These are phyloP conservation scores for Gisinianus flammeolus DNA, from an alignment of 2,888 invertebrate species.

Conservation along the genomic window DNA sequence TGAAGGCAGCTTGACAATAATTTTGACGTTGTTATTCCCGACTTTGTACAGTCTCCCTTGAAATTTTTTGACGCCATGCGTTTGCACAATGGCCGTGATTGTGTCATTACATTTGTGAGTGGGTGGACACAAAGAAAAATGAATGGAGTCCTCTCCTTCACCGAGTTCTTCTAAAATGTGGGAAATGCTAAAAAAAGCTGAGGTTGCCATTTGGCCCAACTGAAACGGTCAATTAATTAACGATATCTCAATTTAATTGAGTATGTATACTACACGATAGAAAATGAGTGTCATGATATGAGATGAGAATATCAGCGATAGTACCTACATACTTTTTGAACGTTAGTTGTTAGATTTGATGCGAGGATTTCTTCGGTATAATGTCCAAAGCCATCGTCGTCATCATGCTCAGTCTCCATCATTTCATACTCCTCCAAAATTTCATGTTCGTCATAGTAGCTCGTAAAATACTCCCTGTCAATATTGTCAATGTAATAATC, in stretches of 20 bases:
- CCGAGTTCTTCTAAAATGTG: neutral
- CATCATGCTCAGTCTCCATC: neutral
- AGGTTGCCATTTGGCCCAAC: neutral
- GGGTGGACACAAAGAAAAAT: neutral
- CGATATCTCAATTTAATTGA: neutral
- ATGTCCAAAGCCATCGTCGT: neutral
- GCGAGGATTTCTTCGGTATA: neutral
- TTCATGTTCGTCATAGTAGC: neutral
- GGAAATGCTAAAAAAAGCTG: neutral
- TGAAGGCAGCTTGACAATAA: neutral
- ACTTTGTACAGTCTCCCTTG: neutral
- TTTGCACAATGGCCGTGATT: neutral
- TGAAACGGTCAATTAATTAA: neutral
- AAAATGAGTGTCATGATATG: too few relatives aligned
- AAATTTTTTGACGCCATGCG: neutral
- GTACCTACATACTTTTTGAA: neutral
- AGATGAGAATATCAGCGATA: too few relatives aligned
- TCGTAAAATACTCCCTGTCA: conserved; percentile 6
- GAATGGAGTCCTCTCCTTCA: neutral
- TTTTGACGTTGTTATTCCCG: neutral
- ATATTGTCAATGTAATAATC: conserved; percentile 21
- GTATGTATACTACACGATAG: neutral
- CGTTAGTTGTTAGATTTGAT: neutral
- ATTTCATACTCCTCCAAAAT: neutral
- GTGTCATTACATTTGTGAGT: neutral